A percentile compares a stretch with the other conserved stretches of the same genome.
These are phyloP conservation scores for Phataginus tricuspis DNA, from an alignment of 2,797 vertebrate genomes.

Conservation along the genomic window DNA sequence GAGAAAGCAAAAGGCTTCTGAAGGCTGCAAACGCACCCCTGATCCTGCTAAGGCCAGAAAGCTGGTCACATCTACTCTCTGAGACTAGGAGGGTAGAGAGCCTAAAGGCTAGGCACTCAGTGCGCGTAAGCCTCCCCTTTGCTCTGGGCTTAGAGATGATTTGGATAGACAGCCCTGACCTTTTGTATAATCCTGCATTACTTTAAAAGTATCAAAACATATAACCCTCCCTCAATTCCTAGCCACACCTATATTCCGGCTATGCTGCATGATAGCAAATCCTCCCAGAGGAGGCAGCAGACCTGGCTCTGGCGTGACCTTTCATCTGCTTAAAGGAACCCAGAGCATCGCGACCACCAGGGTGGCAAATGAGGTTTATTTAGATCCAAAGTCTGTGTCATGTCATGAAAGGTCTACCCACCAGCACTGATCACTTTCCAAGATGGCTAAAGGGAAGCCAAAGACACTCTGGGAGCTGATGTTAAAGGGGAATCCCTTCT, in stretches of 20 bases:
- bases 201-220: not conserved
- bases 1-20: not conserved
- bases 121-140: not conserved
- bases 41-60: not conserved
- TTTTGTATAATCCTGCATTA: not conserved
- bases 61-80: not conserved
- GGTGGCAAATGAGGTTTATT: not conserved
- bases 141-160: not conserved
- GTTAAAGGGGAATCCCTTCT: constrained; percentile 43
- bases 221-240: not conserved
- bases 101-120: not conserved
- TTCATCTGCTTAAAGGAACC: not conserved
- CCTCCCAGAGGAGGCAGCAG: not conserved
- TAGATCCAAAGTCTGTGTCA: not conserved
- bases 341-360: not conserved
- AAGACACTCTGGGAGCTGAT: not conserved
- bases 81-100: not conserved
- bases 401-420: not conserved
- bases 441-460: constrained; percentile 3
- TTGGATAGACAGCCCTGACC: not conserved
- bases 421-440: constrained; percentile 2
- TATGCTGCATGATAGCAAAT: not conserved
- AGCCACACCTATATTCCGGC: not conserved
- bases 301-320: not conserved
- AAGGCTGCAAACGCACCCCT: not conserved